A percentile compares a stretch with the other conserved stretches of the same genome.
These are phyloP conservation scores for Troilus luridus DNA, from an alignment of 2,888 invertebrate genomes.

Conservation along the genomic window DNA sequence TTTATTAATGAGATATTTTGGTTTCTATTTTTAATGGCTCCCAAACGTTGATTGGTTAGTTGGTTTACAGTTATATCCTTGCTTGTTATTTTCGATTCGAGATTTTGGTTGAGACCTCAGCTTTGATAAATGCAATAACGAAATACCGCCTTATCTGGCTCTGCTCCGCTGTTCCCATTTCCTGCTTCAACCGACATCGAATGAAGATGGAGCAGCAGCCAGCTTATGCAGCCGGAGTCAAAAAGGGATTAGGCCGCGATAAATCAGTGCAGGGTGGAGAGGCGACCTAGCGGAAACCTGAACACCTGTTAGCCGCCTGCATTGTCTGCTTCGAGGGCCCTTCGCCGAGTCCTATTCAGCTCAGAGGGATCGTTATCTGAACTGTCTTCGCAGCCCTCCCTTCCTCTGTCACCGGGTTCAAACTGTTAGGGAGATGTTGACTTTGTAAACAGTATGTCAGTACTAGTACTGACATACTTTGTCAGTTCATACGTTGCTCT, in stretches of 20 bases:
- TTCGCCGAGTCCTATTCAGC: neutral
- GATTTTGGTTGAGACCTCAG: no score
- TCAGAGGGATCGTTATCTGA: neutral
- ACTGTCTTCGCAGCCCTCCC: neutral
- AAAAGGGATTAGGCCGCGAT: conserved; percentile 18
- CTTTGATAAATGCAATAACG: no score
- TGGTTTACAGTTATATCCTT: no score
- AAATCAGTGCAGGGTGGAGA: conserved; percentile 22
- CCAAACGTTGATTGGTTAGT: no score
- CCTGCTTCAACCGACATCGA: neutral
- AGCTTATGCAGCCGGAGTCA: neutral
- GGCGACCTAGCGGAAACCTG: conserved; percentile 44
- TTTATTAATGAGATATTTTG: no score
- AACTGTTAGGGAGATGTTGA: neutral
- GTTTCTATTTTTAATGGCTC: no score
- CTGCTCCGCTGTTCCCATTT: neutral
- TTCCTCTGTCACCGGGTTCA: neutral
- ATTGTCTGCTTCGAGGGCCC: conserved; percentile 1
- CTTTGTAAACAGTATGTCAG: neutral
- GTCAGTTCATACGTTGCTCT: no score
- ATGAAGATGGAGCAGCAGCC: conserved; percentile 15
- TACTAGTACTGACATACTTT: no score
- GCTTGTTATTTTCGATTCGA: no score
- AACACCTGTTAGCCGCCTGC: conserved; percentile 38
- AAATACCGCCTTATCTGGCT: neutral